Evolutionary conservation across 2,888 invertebrate genomes (phyloP).

Genomic region (Schrankia costaestrigalis): DNA sequence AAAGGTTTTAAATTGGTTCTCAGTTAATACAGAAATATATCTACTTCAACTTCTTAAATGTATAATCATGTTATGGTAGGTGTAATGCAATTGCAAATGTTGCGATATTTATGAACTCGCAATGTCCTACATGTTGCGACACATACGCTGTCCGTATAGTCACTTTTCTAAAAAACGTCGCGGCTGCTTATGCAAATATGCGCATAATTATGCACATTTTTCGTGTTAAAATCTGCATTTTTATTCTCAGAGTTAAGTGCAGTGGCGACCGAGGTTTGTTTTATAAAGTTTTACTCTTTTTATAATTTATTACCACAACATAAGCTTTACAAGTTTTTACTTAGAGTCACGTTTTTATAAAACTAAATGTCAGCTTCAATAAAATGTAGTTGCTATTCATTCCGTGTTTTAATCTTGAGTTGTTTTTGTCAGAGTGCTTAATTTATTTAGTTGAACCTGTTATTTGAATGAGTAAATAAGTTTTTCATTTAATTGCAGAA

Average conservation of each 20-base stretch:
- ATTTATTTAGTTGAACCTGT: too few species aligned
- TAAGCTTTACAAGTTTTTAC: neutral
- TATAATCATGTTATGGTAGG: too few species aligned
- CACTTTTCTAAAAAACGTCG: conserved; percentile 20
- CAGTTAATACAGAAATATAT: too few species aligned
- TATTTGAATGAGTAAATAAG: too few species aligned
- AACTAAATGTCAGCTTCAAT: conserved; percentile 3
- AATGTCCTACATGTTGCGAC: neutral
- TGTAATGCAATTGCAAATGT: too few species aligned
- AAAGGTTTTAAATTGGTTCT: too few species aligned
- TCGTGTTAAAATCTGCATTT: conserved; percentile 35
- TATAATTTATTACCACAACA: conserved; percentile 4
- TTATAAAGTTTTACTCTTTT: conserved; percentile 1
- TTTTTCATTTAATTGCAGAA: too few species aligned
- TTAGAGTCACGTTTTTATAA: conserved; percentile 2
- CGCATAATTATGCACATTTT: conserved; percentile 42
- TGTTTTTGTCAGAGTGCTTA: too few species aligned
- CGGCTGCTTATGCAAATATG: conserved; percentile 25
- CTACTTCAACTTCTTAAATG: too few species aligned
- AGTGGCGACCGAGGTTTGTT: conserved; percentile 5
- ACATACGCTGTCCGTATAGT: conserved; percentile 9
- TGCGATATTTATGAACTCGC: neutral
- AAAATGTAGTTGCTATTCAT: too few species aligned
- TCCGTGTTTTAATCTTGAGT: too few species aligned
- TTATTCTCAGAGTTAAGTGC: conserved; percentile 21